phyloP scores from a whole-genome alignment of 2,888 invertebrate species.

The Ennomos quercinarius region DNA sequence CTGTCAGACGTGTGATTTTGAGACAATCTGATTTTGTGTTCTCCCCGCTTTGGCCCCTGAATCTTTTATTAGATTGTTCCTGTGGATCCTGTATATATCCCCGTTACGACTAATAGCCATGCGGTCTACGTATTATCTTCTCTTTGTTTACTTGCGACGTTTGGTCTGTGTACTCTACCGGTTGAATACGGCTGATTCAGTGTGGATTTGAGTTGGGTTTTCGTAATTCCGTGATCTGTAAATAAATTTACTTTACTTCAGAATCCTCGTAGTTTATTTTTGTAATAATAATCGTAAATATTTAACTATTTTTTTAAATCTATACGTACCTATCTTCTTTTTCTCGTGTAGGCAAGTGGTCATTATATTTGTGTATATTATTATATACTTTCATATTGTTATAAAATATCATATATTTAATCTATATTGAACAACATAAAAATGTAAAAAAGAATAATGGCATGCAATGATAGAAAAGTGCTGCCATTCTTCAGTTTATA shows the following conservation, averaged over 20 bases:
- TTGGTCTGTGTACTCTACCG: conserved; percentile 40
- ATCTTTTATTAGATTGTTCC: conserved; percentile 79
- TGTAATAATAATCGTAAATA: no score
- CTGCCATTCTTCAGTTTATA: no score
- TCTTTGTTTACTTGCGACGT: conserved; percentile 51
- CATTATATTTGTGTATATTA: no score
- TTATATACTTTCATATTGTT: no score
- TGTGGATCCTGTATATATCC: conserved; percentile 58
- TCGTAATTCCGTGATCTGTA: conserved; percentile 15
- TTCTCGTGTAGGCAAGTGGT: no score
- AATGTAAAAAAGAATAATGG: no score
- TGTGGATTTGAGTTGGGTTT: conserved; percentile 23
- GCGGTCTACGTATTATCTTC: conserved; percentile 58
- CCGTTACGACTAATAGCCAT: conserved; percentile 73
- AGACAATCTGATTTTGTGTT: conserved; percentile 84
- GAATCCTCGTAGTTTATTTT: no score
- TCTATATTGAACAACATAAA: no score
- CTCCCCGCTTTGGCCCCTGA: conserved; percentile 79
- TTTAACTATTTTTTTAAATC: no score
- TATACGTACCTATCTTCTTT: no score
- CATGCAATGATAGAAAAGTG: no score
- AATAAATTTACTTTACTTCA: neutral
- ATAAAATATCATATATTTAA: no score
- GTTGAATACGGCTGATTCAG: conserved; percentile 48
- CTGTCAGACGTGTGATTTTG: conserved; percentile 82